Percentiles rank a stretch among this genome's conserved stretches.
Conservation (phyloP, 1,140 invertebrate genomes). For the Musca domestica region DNA sequence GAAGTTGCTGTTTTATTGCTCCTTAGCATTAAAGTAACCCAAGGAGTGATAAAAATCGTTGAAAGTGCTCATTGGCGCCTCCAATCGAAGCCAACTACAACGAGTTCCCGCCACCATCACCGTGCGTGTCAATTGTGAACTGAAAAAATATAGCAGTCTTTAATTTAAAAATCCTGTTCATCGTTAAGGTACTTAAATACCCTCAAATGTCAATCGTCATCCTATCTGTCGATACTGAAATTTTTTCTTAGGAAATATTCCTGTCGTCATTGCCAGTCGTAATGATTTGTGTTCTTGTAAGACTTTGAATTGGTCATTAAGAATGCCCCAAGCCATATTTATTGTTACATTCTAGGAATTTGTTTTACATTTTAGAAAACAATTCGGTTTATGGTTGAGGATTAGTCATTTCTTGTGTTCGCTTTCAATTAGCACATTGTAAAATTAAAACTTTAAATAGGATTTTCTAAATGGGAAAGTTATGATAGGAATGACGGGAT, state of each 20-base stretch:
- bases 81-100: not conserved
- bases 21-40: too few relatives aligned
- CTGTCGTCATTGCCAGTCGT: not conserved
- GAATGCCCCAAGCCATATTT: not conserved
- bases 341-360: not conserved
- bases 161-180: constrained; percentile 13
- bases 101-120: too few relatives aligned
- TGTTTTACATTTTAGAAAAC: not conserved
- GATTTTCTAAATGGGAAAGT: too few relatives aligned
- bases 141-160: constrained; percentile 7
- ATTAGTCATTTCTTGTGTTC: too few relatives aligned
- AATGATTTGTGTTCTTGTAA: too few relatives aligned
- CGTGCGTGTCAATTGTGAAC: too few relatives aligned
- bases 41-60: not conserved
- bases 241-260: not conserved
- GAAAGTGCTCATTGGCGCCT: not conserved
- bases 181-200: not conserved
- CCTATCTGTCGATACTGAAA: not conserved
- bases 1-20: too few relatives aligned
- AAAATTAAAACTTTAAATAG: not conserved
- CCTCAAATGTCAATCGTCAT: not conserved
- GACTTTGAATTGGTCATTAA: too few relatives aligned
- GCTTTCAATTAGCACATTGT: too few relatives aligned
- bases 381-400: not conserved
- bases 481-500: too few relatives aligned